phyloP scores from a whole-genome alignment of 2,888 invertebrate species.

The Stenoptilia bipunctidactyla region DNA sequence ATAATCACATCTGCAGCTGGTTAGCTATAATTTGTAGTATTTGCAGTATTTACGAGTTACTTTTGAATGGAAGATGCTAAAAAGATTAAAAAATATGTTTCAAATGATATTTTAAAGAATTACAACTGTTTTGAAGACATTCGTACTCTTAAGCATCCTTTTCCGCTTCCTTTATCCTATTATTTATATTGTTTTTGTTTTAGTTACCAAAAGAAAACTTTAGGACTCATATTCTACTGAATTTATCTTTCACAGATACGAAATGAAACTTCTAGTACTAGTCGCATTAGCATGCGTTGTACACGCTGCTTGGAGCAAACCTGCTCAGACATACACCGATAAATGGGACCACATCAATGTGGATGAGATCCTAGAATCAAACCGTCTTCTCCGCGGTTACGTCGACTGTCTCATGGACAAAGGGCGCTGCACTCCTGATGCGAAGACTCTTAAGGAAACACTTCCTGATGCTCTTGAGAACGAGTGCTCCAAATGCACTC shows the following conservation, averaged over 20 bases:
- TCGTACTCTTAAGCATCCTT: no score
- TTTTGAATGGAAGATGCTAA: no score
- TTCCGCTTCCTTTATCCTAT: no score
- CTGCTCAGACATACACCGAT: slow-evolving; percentile 71
- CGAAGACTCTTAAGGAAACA: slow-evolving; percentile 66
- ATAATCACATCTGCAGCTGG: no score
- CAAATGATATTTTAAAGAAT: no score
- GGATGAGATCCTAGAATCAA: slow-evolving; percentile 75
- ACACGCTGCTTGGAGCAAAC: slow-evolving; percentile 39
- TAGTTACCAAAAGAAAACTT: no score
- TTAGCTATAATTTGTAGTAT: no score
- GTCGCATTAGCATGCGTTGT: slow-evolving; percentile 39
- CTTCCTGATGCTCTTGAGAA: slow-evolving; percentile 80
- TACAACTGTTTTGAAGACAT: no score
- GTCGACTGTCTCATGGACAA: slow-evolving; percentile 76
- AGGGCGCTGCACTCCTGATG: slow-evolving; percentile 78
- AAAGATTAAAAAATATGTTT: no score
- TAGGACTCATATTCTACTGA: no score
- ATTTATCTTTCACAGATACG: slow-evolving; percentile 24
- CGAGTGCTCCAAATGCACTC: slow-evolving; percentile 78
- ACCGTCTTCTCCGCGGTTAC: slow-evolving; percentile 76
- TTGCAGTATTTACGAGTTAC: no score
- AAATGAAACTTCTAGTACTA: slow-evolving; percentile 52
- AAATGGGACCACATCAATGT: slow-evolving; percentile 79
- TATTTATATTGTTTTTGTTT: no score